phyloP scores from a whole-genome alignment of 2,888 invertebrate genomes.

The Cerastis rubricosa region DNA sequence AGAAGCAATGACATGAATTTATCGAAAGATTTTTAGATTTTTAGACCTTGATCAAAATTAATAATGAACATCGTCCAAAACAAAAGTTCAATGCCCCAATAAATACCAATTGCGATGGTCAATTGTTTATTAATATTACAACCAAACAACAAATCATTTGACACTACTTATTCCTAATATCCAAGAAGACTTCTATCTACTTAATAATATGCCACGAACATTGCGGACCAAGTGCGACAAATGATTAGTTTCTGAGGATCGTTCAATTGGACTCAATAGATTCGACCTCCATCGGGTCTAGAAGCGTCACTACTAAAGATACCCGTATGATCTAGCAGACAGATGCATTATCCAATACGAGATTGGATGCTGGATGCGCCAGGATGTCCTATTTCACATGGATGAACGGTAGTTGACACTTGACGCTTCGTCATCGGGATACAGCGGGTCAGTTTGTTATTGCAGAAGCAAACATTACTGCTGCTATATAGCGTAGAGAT shows the following conservation, averaged over 20 bases:
- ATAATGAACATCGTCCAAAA: neutral
- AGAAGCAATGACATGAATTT: no score
- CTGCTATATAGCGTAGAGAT: neutral
- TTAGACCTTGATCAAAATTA: neutral
- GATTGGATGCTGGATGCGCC: conserved; percentile 57
- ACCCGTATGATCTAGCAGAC: conserved; percentile 63
- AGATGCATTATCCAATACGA: conserved; percentile 64
- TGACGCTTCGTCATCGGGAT: conserved; percentile 21
- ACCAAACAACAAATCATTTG: conserved; percentile 28
- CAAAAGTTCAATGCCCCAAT: conserved; percentile 12
- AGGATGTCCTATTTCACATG: conserved; percentile 60
- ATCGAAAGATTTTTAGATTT: neutral
- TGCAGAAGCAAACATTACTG: conserved; percentile 24
- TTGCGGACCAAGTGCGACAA: conserved; percentile 58
- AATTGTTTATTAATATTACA: conserved; percentile 23
- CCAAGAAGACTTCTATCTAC: conserved; percentile 32
- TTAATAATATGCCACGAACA: conserved; percentile 59
- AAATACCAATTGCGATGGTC: conserved; percentile 4
- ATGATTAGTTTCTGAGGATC: conserved; percentile 72
- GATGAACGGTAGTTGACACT: conserved; percentile 39
- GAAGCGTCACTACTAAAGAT: conserved; percentile 61
- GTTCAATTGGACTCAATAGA: conserved; percentile 85
- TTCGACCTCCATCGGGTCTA: conserved; percentile 78
- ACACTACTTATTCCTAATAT: conserved; percentile 32
- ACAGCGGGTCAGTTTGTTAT: conserved; percentile 34